Base-by-base conservation (phyloP, 2,888 invertebrate genomes). In the Campoplex nolae region DNA sequence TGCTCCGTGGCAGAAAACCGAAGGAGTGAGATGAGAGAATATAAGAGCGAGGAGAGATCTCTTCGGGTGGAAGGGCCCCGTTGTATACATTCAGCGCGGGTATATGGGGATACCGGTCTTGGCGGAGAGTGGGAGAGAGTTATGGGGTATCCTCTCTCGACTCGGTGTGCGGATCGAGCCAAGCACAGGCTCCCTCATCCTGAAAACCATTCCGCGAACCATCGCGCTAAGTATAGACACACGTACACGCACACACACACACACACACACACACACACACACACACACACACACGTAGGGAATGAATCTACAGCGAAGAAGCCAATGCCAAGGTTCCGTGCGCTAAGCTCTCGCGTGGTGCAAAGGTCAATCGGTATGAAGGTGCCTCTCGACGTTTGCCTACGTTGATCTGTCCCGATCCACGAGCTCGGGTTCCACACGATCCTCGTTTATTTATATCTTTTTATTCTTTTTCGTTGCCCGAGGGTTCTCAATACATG, bases 241-340 rank as follows among this genome's bases (percentile, higher is more conserved):
- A 54, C 65, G 84, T 23, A 35, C 74, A 38, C 45, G 68, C 23
- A 38, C 38, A 38, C 38, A 4, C 6, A 65, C 68, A 51, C 73
- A 54, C 65, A 86, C n/a, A 28, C 68, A 38, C 35, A n/a, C n/a
- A 35, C 74, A 38, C 45, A 68, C 23, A 38, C 38, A 38, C 38
- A 4, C 6, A 65, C 68, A 51, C 73, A 54, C 65, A 86, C n/a
- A 28, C 68, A 38, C 35, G 68, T 68, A 78, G 68, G 88, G 45
- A 65, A 71, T 73, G 82, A 74, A 70, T 42, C 68, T 54, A 67
- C 84, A 71, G 70, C 74, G 56, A 18, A 65, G 65, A 79, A 58
- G 67, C 73, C 84, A 86, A 88, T 84, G 88, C 83, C 80, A 79
- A 85, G 78, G 86, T 89, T 90, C 87, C 87, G 89, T 89, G 88